Evolutionary conservation across 2,888 invertebrate genomes (phyloP).

Genomic region (Thereva nobilitata): DNA sequence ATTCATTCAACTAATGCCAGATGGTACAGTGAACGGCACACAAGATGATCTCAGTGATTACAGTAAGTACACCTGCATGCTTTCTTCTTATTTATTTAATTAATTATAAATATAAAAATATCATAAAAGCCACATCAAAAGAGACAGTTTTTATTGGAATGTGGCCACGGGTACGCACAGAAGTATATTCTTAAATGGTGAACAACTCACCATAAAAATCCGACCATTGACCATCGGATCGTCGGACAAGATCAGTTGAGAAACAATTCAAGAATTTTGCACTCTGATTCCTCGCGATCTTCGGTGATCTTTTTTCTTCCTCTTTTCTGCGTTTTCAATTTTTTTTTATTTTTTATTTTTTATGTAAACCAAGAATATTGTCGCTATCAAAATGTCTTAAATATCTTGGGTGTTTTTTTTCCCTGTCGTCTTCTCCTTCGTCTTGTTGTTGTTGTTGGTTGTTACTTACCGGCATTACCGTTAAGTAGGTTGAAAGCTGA

Average conservation of each 20-base stretch:
- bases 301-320: too few relatives aligned
- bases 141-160: not conserved
- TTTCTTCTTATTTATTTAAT: not conserved
- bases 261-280: too few relatives aligned
- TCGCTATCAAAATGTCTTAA: not conserved
- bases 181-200: too few relatives aligned
- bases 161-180: not conserved
- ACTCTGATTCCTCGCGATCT: too few relatives aligned
- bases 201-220: too few relatives aligned
- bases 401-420: not conserved
- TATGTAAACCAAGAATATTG: too few relatives aligned
- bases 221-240: too few relatives aligned
- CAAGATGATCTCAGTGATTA: slow-evolving; percentile 78
- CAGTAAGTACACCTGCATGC: slow-evolving; percentile 67
- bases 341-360: too few relatives aligned
- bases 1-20: slow-evolving; percentile 79
- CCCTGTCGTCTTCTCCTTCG: not conserved
- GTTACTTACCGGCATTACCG: slow-evolving; percentile 30
- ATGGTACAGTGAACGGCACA: slow-evolving; percentile 85
- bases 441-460: slow-evolving; percentile 12
- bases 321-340: too few relatives aligned
- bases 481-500: slow-evolving; percentile 32
- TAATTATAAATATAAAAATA: not conserved
- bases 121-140: not conserved
- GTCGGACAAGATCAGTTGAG: too few relatives aligned